phyloP scores from a whole-genome alignment of 2,888 invertebrate genomes.

The Synergus umbraculus region DNA sequence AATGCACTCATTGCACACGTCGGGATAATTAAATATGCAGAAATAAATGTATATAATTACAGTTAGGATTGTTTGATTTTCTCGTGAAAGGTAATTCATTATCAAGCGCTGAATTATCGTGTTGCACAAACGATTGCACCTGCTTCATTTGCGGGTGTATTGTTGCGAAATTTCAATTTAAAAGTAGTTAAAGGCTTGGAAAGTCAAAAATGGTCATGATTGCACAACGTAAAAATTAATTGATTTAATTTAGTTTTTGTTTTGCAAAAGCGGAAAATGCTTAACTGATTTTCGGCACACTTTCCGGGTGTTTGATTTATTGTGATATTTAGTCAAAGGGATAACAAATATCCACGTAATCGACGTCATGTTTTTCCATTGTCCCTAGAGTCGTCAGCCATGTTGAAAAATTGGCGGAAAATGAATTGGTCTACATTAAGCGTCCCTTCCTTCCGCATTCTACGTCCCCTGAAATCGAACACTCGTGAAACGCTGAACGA shows the following conservation, averaged over 20 bases:
- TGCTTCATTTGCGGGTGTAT: neutral
- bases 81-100: conserved; percentile 3
- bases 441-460: conserved; percentile 18
- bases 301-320: neutral
- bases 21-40: conserved; percentile 27
- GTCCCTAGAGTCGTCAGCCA: conserved; percentile 20
- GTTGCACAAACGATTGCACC: neutral
- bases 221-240: neutral
- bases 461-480: conserved; percentile 49
- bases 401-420: conserved; percentile 29
- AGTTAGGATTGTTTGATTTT: conserved; percentile 9
- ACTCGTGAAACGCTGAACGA: conserved; percentile 47
- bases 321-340: neutral
- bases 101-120: conserved; percentile 1
- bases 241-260: too few species aligned
- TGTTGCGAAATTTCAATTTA: neutral
- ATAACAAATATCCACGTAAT: conserved; percentile 10
- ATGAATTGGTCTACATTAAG: conserved; percentile 34
- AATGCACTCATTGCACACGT: neutral
- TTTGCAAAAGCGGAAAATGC: neutral
- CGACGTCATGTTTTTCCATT: conserved; percentile 25
- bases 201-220: neutral
- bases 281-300: neutral
- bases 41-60: neutral
- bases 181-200: neutral